These are phyloP conservation scores for Odontocolon sp. DNA, from an alignment of 2,888 invertebrate genomes.

Conservation along the genomic window DNA sequence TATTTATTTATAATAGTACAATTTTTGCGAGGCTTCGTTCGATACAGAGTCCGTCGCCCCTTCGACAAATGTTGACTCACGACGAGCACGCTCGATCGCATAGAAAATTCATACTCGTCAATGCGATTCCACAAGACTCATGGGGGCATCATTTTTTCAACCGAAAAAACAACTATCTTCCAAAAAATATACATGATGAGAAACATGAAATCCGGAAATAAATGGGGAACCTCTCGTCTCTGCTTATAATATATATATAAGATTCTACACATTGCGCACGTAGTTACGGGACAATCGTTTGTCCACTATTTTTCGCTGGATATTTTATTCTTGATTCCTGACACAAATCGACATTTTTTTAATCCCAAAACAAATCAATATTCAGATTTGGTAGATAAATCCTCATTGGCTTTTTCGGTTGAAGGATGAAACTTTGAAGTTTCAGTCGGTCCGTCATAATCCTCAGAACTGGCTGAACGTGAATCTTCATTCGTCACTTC, in stretches of 20 bases:
- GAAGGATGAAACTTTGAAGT: neutral
- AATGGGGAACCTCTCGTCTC: neutral
- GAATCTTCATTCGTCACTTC: too few relatives aligned
- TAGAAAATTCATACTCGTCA: conserved; percentile 31
- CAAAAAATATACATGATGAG: neutral
- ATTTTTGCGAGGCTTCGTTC: neutral
- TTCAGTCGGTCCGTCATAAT: neutral
- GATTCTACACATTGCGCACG: conserved; percentile 3
- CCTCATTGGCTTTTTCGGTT: neutral
- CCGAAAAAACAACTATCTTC: neutral
- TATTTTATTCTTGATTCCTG: neutral
- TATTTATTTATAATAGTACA: neutral
- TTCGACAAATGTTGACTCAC: conserved; percentile 3
- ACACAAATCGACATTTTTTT: neutral
- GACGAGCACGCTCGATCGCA: conserved; percentile 10
- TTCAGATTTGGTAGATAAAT: conserved; percentile 4
- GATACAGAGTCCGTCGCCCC: neutral
- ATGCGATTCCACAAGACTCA: neutral
- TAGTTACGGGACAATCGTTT: neutral
- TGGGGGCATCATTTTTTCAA: neutral
- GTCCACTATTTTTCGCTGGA: neutral
- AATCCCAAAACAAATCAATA: conserved; percentile 1
- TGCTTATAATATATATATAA: neutral
- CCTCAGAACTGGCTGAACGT: neutral
- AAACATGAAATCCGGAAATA: neutral